Evolutionary conservation across 2,113 vertebrate genomes (phyloP).

Genomic region (Megalops atlanticus): DNA sequence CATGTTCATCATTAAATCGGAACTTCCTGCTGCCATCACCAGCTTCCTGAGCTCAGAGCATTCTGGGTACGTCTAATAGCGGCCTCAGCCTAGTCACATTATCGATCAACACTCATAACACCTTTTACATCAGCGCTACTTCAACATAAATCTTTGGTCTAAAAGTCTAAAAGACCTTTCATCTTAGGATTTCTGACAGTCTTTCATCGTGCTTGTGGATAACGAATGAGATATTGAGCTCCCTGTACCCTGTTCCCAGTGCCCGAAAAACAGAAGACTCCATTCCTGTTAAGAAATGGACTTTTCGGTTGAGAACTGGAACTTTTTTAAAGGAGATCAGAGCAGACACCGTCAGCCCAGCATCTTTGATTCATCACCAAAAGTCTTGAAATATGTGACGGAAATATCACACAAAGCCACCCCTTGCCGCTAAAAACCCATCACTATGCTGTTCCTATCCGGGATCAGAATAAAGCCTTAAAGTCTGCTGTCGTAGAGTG

Average conservation of each 20-base stretch:
- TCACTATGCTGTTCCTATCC: constrained; percentile 30
- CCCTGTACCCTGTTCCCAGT: not conserved
- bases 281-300: not conserved
- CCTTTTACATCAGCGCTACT: not conserved
- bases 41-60: constrained; percentile 72
- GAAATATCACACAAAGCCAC: constrained; percentile 32
- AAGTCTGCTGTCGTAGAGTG: constrained; percentile 22
- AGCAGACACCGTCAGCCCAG: not conserved
- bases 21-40: constrained; percentile 85
- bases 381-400: not conserved
- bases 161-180: too few relatives aligned
- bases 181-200: not conserved
- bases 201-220: not conserved
- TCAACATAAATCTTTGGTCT: too few relatives aligned
- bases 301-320: not conserved
- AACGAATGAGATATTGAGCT: not conserved
- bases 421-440: not conserved
- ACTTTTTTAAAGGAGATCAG: not conserved
- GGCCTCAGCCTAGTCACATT: not conserved
- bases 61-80: constrained; percentile 73
- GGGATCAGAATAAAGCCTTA: constrained; percentile 11
- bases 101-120: constrained; percentile 11
- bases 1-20: constrained; percentile 90
- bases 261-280: not conserved
- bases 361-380: not conserved